phyloP scores from a whole-genome alignment of 2,888 invertebrate genomes.

The Didymodactylos carnosus region DNA sequence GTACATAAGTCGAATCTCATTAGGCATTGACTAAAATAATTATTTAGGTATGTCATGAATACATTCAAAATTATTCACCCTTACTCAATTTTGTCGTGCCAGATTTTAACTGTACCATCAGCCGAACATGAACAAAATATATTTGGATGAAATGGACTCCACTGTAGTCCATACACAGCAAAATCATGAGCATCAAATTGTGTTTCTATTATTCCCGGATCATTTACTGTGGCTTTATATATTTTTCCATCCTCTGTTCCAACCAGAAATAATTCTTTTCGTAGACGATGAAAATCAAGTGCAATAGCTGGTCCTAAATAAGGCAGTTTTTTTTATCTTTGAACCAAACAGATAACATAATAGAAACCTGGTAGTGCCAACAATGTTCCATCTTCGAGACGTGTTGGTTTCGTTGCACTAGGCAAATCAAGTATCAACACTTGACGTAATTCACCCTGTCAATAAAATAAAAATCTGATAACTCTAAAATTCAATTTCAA shows the following conservation, averaged over 20 bases:
- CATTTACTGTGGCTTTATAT: conserved; percentile 59
- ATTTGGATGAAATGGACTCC: conserved; percentile 57
- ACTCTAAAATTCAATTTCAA: too few relatives aligned
- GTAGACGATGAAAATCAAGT: conserved; percentile 64
- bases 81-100: conserved; percentile 51
- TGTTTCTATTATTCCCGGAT: conserved; percentile 38
- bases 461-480: background rate
- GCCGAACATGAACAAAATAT: conserved; percentile 80
- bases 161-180: conserved; percentile 68
- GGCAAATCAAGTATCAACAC: conserved; percentile 31
- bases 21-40: conserved; percentile 51
- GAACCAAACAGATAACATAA: background rate
- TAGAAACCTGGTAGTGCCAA: conserved; percentile 17
- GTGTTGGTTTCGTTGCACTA: conserved; percentile 25
- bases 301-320: conserved; percentile 45
- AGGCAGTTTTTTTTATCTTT: conserved; percentile 1
- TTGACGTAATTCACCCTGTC: conserved; percentile 32
- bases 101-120: conserved; percentile 84
- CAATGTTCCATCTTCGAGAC: conserved; percentile 32
- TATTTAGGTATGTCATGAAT: background rate
- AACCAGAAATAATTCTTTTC: conserved; percentile 59
- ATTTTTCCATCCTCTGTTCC: conserved; percentile 84
- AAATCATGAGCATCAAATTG: conserved; percentile 55
- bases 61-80: background rate
- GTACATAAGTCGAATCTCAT: conserved; percentile 78